Evolutionary conservation across 2,888 invertebrate genomes (phyloP), one percentile per base, ranked within the genome.

Genomic region (Patella caerulea): DNA sequence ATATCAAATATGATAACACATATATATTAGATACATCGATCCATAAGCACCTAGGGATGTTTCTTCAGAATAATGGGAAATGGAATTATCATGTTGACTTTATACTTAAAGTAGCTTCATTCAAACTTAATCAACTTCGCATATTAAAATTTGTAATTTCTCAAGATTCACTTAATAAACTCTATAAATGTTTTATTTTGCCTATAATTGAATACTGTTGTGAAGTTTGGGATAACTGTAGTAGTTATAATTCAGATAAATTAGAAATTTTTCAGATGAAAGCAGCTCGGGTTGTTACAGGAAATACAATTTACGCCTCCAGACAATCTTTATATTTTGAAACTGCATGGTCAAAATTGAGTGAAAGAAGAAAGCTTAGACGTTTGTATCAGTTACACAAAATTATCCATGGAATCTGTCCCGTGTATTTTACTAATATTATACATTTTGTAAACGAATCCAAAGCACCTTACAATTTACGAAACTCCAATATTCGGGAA

Each of bases 121-220:
- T 24, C 24, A 24, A 24, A 24, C 24, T 24, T 24, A 24, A 24
- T 24, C 24, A 24, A 24, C 24, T 24, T 24, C 24, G 24, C 24
- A 24, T 1, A 24, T 24, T 24, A 24, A 24, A 24, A 3, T 34
- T 34, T 34, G 2, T 34, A 34, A 34, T 65, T n/a, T 65, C 65
- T 19, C 65, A 65, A n/a, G 24, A n/a, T 19, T 65, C 65, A 9
- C 24, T 65, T 9, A 65, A 65, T 65, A 65, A 65, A 65, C 24
- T 65, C n/a, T 65, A 65, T 24, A 65, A n/a, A n/a, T 65, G 65
- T 65, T 65, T 65, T 65, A n/a, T 65, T 65, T 24, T n/a, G 19
- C 65, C 65, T 65, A 19, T 24, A 11, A 19, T 65, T 19, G 65
- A 65, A 65, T n/a, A 65, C 24, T n/a, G 9, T 12, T 65, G 65